These are phyloP conservation scores for Nerophis lumbriciformis DNA, from an alignment of 2,113 vertebrate species.

Conservation along the genomic window DNA sequence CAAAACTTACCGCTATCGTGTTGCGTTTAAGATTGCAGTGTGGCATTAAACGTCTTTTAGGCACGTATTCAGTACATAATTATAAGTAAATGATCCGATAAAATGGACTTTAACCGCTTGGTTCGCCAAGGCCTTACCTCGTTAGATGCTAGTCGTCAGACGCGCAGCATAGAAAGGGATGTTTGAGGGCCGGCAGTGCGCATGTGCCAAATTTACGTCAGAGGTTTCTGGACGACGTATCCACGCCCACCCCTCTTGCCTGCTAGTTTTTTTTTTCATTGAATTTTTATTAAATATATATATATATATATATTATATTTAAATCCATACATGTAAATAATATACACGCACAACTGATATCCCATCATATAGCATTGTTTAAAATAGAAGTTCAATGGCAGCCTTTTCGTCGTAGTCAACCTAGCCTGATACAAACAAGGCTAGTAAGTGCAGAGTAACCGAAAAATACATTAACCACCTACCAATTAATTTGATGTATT, in stretches of 20 bases:
- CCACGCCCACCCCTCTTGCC: conserved; percentile 23
- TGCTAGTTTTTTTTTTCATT: too few species aligned
- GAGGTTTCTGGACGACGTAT: not conserved
- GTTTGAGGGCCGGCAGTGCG: conserved; percentile 30
- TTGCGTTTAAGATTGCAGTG: fast-evolving
- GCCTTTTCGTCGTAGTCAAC: too few species aligned
- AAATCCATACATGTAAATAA: too few species aligned
- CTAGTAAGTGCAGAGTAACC: too few species aligned
- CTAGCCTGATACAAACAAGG: too few species aligned
- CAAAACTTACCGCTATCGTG: fast-evolving
- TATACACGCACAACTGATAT: too few species aligned
- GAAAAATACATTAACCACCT: too few species aligned
- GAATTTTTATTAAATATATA: too few species aligned
- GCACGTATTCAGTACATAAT: fast-evolving
- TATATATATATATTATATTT: too few species aligned
- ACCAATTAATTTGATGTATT: too few species aligned
- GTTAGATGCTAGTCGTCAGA: conserved; percentile 65
- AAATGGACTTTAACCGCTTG: not conserved
- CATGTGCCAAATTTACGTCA: conserved; percentile 60
- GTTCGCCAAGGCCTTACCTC: conserved; percentile 60
- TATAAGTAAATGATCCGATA: fast-evolving
- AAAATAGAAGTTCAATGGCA: too few species aligned
- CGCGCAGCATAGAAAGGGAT: conserved; percentile 67
- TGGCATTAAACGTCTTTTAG: not conserved
- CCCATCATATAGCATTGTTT: too few species aligned